Conservation (phyloP, 2,888 invertebrate genomes). For the Drosophila basisetae region DNA sequence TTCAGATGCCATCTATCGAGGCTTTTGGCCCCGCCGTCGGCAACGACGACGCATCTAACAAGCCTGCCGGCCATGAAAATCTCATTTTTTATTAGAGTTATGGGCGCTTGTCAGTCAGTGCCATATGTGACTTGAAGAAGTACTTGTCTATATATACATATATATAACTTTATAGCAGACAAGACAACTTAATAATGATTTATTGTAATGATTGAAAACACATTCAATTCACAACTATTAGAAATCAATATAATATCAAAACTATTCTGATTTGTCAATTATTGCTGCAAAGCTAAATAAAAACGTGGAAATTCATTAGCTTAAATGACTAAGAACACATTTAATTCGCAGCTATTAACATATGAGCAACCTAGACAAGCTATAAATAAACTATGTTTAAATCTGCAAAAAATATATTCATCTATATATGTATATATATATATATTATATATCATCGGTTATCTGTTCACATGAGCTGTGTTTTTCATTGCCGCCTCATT, state of each 20-base stretch:
- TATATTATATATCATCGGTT: not conserved
- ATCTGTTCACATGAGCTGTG: slow-evolving; percentile 18
- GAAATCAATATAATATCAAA: not conserved
- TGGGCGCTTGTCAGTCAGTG: slow-evolving; percentile 58
- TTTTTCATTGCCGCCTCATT: slow-evolving; percentile 44
- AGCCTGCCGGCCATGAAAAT: slow-evolving; percentile 68
- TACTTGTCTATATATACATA: not conserved
- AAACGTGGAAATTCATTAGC: not conserved
- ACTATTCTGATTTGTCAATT: not conserved
- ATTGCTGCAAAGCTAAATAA: not conserved
- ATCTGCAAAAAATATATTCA: not conserved
- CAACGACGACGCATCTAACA: slow-evolving; percentile 49
- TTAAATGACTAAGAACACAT: not conserved
- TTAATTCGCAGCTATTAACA: not conserved
- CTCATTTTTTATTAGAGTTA: slow-evolving; percentile 46
- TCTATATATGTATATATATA: not conserved
- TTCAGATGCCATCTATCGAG: slow-evolving; percentile 50
- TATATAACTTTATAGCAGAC: not conserved
- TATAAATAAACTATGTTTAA: not conserved
- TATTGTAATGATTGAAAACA: no score
- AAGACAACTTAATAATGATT: no score
- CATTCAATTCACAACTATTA: not conserved
- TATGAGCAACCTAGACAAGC: not conserved
- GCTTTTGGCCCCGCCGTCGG: slow-evolving; percentile 39
- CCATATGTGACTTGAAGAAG: slow-evolving; percentile 27